Percentiles rank a stretch among this genome's conserved stretches.
Evolutionary conservation across 2,113 vertebrate species (phyloP).

Genomic region (Pseudorectes ferrugineus): DNA sequence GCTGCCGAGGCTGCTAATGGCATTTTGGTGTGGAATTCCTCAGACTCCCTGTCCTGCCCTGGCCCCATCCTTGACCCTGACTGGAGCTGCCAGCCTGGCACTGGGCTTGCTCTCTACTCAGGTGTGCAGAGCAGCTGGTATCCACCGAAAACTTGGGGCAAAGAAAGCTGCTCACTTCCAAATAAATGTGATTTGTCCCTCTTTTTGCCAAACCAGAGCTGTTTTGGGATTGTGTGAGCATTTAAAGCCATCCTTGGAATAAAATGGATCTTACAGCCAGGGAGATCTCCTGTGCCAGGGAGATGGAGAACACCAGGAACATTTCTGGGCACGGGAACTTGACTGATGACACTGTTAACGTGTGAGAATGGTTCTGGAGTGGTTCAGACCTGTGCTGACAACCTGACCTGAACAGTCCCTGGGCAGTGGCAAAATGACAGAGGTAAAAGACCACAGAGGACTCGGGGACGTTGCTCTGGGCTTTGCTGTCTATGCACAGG

Average conservation of each 20-base stretch:
- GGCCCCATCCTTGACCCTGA: not conserved
- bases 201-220: not conserved
- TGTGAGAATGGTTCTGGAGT: not conserved
- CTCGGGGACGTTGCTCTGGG: not conserved
- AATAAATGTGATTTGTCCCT: not conserved
- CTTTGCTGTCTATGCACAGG: not conserved
- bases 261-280: not conserved
- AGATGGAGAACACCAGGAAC: not conserved
- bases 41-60: not conserved
- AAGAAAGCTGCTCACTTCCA: not conserved
- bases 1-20: not conserved
- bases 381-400: not conserved
- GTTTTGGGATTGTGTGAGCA: not conserved
- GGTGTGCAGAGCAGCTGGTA: not conserved
- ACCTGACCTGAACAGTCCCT: not conserved
- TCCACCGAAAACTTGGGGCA: not conserved
- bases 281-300: not conserved
- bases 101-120: not conserved
- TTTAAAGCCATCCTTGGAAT: not conserved
- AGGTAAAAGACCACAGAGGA: not conserved
- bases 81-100: not conserved
- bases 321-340: not conserved
- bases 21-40: not conserved
- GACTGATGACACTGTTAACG: not conserved
- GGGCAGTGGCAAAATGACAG: not conserved